Evolutionary conservation across 2,797 vertebrate genomes (phyloP), one percentile per base, ranked within the genome.

Genomic region (Melanotaenia maccullochi): DNA sequence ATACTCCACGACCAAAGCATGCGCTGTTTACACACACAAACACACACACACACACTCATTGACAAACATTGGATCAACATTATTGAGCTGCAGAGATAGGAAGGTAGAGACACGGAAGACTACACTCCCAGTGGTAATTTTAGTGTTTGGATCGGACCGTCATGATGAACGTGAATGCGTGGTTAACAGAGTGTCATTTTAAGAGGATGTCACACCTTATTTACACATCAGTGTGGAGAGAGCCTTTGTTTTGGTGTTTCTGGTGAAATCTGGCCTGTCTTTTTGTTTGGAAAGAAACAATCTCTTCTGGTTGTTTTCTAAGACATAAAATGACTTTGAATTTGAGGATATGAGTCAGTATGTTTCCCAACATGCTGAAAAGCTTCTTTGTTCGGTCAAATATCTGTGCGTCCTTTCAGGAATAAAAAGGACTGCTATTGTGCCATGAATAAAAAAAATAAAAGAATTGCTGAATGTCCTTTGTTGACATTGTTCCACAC

Each of bases 401-500:
- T 75, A 73, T 85, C 83, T 77, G 76, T 42, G 54, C 58, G 20
- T 65, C 20, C 59, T 58, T 52, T 24, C 38, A 42, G 66, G 67
- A 79, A 59, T 44, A 51, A 69, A 54, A 76, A 42, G 49, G 36
- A 60, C 65, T 36, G 5, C 60, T 20, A 36, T 75, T 49, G 28
- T 66, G n/a, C 33, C 20, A 5, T 18, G 42, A 44, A 3, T 3
- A 28, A 54, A 9, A 1, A 18, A 57, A 57, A 32, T 68, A 54
- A 60, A 24, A 68, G 28, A 30, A 30, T 30, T 65, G 38, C 74
- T 73, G 63, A 70, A 52, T 73, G 24, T 8, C 67, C 62, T 68
- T 71, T 86, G 73, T 77, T 72, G 42, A 56, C 60, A 74, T 85
- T 85, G 78, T 65, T 62, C 62, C 32, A 28, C 52, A 28, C 12